Conservation (phyloP, 2,113 vertebrate species). For the Dunckerocampus dactyliophorus region DNA sequence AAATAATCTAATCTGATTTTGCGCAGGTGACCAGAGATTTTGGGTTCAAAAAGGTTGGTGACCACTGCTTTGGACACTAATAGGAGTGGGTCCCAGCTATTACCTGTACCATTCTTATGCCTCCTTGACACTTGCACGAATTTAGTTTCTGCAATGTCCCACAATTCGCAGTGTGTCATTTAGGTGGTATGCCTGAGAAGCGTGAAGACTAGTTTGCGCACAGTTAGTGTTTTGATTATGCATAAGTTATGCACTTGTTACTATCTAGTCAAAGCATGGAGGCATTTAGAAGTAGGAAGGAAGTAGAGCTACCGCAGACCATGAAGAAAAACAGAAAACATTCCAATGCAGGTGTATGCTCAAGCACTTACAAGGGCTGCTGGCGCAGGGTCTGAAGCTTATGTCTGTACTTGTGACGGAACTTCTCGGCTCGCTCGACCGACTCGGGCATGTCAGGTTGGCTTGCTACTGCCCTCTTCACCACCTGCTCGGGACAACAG, state of each 20-base stretch:
- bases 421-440: conserved; percentile 84
- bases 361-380: conserved; percentile 87
- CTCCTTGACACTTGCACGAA: too few species aligned
- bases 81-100: too few species aligned
- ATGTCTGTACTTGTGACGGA: conserved; percentile 91
- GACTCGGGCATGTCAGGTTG: conserved; percentile 84
- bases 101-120: too few species aligned
- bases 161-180: too few species aligned
- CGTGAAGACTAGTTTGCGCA: too few species aligned
- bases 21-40: too few species aligned
- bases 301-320: conserved; percentile 40
- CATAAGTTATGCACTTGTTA: background rate
- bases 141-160: too few species aligned
- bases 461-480: conserved; percentile 90
- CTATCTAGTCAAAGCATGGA: background rate
- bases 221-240: too few species aligned
- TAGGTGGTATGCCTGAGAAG: too few species aligned
- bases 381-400: conserved; percentile 92
- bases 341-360: background rate
- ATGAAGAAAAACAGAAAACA: conserved; percentile 1
- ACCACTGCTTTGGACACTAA: too few species aligned
- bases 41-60: too few species aligned
- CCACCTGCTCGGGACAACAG: conserved; percentile 76
- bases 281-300: conserved; percentile 1
- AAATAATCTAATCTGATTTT: too few species aligned